A percentile compares a stretch with the other conserved stretches of the same genome.
These are phyloP conservation scores for Melangyna quadrimaculata DNA, from an alignment of 2,888 invertebrate species.

Conservation along the genomic window DNA sequence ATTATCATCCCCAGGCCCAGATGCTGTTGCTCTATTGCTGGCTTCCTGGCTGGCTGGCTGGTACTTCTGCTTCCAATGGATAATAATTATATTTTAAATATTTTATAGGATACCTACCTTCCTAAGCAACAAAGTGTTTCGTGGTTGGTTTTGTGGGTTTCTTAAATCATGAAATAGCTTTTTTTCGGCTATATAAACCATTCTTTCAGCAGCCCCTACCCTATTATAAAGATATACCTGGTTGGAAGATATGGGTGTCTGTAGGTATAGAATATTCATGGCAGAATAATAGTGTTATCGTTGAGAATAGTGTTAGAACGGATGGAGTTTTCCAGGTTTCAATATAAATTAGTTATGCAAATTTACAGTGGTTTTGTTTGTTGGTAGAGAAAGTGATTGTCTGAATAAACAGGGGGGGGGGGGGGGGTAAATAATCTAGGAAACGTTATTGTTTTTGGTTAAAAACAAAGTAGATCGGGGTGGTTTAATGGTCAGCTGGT, in stretches of 20 bases:
- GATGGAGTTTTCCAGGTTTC: conserved; percentile 22
- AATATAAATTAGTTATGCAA: conserved; percentile 55
- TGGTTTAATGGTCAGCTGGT: background rate
- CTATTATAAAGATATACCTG: background rate
- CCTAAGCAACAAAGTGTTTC: conserved; percentile 64
- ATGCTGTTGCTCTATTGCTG: conserved; percentile 42
- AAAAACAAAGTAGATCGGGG: background rate
- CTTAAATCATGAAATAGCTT: background rate
- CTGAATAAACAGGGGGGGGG: background rate
- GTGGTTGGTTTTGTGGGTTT: conserved; percentile 28
- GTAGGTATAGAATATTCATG: conserved; percentile 19
- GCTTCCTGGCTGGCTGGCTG: too few relatives aligned
- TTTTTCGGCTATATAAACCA: background rate
- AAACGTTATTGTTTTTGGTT: background rate
- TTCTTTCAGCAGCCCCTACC: background rate
- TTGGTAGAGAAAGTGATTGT: background rate
- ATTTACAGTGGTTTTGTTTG: conserved; percentile 43
- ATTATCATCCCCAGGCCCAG: conserved; percentile 21
- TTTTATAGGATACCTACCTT: conserved; percentile 57
- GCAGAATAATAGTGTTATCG: conserved; percentile 55
- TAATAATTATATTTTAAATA: conserved; percentile 70
- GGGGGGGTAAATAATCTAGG: background rate
- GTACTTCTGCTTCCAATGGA: conserved; percentile 25
- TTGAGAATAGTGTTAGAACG: conserved; percentile 41
- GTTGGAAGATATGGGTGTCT: too few relatives aligned